These are phyloP conservation scores for Ranitomeya variabilis DNA, from an alignment of 2,113 vertebrate genomes.

Conservation along the genomic window DNA sequence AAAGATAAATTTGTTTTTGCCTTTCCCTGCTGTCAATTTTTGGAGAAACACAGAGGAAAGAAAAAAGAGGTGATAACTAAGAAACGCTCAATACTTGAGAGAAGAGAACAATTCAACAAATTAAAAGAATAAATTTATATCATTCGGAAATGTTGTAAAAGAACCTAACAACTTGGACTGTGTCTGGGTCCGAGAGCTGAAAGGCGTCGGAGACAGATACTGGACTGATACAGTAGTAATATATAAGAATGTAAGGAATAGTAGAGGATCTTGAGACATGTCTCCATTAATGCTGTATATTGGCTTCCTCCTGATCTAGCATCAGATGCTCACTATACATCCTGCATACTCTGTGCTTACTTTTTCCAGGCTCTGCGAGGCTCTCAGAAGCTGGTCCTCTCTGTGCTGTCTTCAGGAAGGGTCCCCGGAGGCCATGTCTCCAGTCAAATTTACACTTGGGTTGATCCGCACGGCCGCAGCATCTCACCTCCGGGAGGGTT, in stretches of 20 bases:
- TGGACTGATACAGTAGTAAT: neutral
- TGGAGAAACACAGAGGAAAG: too few relatives aligned
- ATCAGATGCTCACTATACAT: neutral
- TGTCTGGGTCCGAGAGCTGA: neutral
- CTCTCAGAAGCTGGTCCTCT: constrained; percentile 91
- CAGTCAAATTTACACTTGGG: constrained; percentile 98
- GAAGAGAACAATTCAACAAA: too few relatives aligned
- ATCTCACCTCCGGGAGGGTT: constrained; percentile 86
- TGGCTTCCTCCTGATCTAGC: neutral
- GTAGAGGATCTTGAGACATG: neutral
- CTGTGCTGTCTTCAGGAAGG: constrained; percentile 87
- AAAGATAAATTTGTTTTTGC: too few relatives aligned
- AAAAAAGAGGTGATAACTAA: too few relatives aligned
- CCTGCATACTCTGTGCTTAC: neutral
- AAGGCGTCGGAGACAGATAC: neutral
- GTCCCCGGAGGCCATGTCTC: constrained; percentile 93
- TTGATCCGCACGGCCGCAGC: constrained; percentile 90
- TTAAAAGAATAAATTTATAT: neutral
- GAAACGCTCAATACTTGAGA: too few relatives aligned
- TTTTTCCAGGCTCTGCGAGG: constrained; percentile 87
- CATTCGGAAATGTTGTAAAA: neutral
- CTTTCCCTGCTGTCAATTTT: too few relatives aligned
- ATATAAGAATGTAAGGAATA: neutral
- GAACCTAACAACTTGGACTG: neutral
- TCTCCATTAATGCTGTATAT: neutral